Conservation (phyloP, 2,797 vertebrate species). For the Psittacula echo region DNA sequence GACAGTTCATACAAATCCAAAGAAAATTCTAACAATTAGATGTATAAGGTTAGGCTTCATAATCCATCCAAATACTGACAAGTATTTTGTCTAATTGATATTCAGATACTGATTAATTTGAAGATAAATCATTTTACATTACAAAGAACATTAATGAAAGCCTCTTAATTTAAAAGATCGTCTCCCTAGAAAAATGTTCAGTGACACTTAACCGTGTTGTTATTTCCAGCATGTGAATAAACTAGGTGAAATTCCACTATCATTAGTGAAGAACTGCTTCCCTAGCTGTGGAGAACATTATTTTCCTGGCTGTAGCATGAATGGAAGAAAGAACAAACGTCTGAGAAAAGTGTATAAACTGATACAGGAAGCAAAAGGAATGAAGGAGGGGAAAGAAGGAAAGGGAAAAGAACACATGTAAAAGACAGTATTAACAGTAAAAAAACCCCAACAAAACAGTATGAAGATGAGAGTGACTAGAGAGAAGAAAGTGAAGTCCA, state of each 20-base stretch:
- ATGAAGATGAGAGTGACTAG: background rate
- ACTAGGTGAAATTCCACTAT: background rate
- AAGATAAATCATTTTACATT: conserved; percentile 1
- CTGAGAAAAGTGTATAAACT: background rate
- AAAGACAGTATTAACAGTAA: background rate
- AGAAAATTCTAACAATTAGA: background rate
- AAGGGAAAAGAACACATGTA: background rate
- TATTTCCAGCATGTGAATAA: background rate
- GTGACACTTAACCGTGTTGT: background rate
- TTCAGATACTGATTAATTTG: background rate
- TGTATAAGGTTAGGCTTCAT: background rate
- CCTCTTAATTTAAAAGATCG: conserved; percentile 6
- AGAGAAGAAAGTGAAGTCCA: background rate
- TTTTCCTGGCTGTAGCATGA: background rate
- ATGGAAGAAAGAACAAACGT: background rate
- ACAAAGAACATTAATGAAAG: background rate
- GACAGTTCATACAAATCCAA: background rate
- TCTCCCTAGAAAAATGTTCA: background rate
- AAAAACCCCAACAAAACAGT: background rate
- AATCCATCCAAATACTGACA: background rate
- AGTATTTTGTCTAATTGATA: background rate
- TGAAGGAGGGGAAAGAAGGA: background rate
- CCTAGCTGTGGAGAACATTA: background rate
- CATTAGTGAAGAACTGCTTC: background rate
- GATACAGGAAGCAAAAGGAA: background rate